Percentiles rank a stretch among this genome's conserved stretches.
Evolutionary conservation across 2,113 vertebrate genomes (phyloP).

Genomic region (Aplodontia rufa): DNA sequence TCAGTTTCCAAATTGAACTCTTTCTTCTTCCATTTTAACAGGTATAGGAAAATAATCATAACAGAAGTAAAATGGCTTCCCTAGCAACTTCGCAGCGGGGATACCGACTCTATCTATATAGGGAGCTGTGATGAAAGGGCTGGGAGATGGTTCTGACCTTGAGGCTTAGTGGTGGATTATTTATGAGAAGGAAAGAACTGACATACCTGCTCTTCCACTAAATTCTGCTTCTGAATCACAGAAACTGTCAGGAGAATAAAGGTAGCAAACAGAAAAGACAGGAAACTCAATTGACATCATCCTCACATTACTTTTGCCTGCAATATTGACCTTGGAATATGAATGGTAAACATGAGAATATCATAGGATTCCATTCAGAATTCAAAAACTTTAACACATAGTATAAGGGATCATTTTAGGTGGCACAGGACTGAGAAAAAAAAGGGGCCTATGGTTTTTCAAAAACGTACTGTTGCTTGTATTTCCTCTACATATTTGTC

Average conservation of each 20-base stretch:
- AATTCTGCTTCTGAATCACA: constrained; percentile 37
- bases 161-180: constrained; percentile 26
- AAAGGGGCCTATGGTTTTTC: background rate
- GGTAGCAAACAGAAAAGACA: constrained; percentile 33
- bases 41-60: background rate
- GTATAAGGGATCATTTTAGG: background rate
- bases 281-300: constrained; percentile 32
- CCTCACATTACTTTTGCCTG: constrained; percentile 25
- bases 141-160: background rate
- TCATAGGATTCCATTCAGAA: constrained; percentile 24
- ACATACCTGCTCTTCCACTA: constrained; percentile 25
- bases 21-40: background rate
- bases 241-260: background rate
- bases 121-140: constrained; percentile 11
- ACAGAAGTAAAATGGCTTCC: background rate
- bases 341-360: background rate
- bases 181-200: constrained; percentile 37
- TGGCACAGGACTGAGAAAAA: background rate
- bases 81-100: background rate
- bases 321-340: constrained; percentile 29
- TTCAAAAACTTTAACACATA: background rate
- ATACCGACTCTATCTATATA: background rate
- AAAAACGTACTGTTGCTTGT: background rate
- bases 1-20: background rate
- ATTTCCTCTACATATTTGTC: background rate